Percentiles rank a stretch among this genome's conserved stretches.
phyloP scores from a whole-genome alignment of 2,888 invertebrate species.

The Eueremaeus valkanovi region DNA sequence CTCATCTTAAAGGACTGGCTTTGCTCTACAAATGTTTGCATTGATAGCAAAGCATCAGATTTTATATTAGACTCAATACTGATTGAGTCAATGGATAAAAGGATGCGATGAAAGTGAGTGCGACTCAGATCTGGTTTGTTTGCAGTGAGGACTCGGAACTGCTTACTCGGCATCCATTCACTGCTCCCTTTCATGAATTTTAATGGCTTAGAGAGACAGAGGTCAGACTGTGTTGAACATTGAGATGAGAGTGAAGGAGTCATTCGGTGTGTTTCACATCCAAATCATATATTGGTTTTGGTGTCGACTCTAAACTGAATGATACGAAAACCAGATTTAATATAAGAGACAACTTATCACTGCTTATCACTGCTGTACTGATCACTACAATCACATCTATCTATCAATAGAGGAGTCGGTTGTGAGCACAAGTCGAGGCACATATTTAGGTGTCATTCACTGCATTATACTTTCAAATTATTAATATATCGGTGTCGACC shows the following conservation, averaged over 20 bases:
- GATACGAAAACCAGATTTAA: constrained; percentile 6
- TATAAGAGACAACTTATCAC: background rate
- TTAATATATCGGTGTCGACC: background rate
- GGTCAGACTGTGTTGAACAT: constrained; percentile 31
- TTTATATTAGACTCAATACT: background rate
- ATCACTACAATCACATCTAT: background rate
- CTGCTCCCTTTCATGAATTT: constrained; percentile 30
- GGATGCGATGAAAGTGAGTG: background rate
- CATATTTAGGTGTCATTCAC: too few species aligned
- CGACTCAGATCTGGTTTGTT: background rate
- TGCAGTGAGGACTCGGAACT: background rate
- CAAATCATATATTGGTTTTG: constrained; percentile 5
- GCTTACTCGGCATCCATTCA: background rate
- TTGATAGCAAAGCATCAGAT: constrained; percentile 3
- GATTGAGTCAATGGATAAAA: background rate
- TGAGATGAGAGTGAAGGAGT: constrained; percentile 21
- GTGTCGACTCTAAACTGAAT: background rate
- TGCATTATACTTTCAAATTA: constrained; percentile 26
- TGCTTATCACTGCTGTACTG: background rate
- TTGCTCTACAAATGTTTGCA: background rate
- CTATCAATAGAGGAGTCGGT: background rate
- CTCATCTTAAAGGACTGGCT: constrained; percentile 1
- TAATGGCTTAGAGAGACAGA: background rate
- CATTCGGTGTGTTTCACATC: constrained; percentile 17
- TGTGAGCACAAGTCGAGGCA: background rate